Conservation (phyloP, 2,888 invertebrate genomes). For the Iselma pallidipennis region DNA sequence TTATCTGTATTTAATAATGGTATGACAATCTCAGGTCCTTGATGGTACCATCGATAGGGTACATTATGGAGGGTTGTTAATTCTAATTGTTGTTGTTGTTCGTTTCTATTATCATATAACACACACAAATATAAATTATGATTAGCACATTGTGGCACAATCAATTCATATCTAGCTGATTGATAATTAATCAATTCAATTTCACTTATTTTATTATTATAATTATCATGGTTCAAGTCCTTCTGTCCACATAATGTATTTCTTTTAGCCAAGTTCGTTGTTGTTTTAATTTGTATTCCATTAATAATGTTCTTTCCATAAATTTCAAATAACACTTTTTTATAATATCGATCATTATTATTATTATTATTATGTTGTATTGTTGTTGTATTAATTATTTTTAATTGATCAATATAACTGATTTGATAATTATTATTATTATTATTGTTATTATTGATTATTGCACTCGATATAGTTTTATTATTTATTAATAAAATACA, state of each 20-base stretch:
- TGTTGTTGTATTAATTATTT: not conserved
- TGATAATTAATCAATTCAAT: constrained; percentile 32
- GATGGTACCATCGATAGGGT: constrained; percentile 58
- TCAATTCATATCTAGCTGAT: constrained; percentile 43
- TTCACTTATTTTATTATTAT: constrained; percentile 40
- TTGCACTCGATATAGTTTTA: not conserved
- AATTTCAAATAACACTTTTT: constrained; percentile 47
- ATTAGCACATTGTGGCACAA: constrained; percentile 43
- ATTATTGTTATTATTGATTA: constrained; percentile 14
- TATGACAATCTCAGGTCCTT: constrained; percentile 57
- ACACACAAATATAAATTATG: constrained; percentile 51
- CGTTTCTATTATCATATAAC: constrained; percentile 36
- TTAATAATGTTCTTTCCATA: constrained; percentile 47
- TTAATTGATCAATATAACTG: constrained; percentile 1
- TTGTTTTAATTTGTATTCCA: constrained; percentile 45
- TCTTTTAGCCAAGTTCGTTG: constrained; percentile 40
- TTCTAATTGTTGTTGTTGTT: constrained; percentile 37
- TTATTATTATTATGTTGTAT: not conserved
- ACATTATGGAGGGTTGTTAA: constrained; percentile 45
- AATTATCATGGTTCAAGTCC: constrained; percentile 38
- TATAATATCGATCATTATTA: constrained; percentile 32
- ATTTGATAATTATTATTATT: constrained; percentile 34
- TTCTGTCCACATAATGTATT: constrained; percentile 39
- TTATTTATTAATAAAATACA: not conserved
- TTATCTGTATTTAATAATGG: constrained; percentile 29